Conservation (phyloP, 2,113 vertebrate genomes). For the Helogale parvula region DNA sequence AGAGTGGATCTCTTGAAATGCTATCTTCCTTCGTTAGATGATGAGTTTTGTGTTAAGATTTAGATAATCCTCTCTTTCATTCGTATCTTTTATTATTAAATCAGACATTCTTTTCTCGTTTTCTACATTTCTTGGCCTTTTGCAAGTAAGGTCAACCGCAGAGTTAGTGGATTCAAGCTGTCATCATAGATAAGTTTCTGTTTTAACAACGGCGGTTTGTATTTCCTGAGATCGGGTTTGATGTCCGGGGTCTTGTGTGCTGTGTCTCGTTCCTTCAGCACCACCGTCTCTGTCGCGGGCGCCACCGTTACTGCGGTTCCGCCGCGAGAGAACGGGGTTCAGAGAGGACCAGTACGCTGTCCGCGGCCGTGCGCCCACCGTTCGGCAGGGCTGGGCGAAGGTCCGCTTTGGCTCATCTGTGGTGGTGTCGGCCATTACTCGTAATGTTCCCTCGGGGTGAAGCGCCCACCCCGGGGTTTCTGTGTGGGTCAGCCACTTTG, state of each 20-base stretch:
- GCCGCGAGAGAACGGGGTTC: not conserved
- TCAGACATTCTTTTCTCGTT: not conserved
- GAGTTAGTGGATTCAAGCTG: not conserved
- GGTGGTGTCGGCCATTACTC: not conserved
- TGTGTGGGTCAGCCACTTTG: not conserved
- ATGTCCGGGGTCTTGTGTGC: not conserved
- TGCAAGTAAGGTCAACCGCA: not conserved
- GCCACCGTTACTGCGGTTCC: not conserved
- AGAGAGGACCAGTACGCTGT: not conserved
- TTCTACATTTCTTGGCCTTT: not conserved
- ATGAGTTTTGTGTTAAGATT: not conserved
- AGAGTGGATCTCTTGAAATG: not conserved
- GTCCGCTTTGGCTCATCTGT: not conserved
- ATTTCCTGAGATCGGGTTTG: not conserved
- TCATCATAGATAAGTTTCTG: not conserved
- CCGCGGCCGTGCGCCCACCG: not conserved
- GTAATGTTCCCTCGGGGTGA: not conserved
- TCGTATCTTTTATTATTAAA: not conserved
- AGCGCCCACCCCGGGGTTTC: not conserved
- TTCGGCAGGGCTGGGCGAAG: not conserved
- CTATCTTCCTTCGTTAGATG: not conserved
- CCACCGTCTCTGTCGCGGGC: not conserved
- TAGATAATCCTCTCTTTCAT: not conserved
- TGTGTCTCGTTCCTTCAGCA: not conserved
- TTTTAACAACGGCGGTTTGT: not conserved